Evolutionary conservation across 2,888 invertebrate species (phyloP).

Genomic region (Nomada ferruginata): DNA sequence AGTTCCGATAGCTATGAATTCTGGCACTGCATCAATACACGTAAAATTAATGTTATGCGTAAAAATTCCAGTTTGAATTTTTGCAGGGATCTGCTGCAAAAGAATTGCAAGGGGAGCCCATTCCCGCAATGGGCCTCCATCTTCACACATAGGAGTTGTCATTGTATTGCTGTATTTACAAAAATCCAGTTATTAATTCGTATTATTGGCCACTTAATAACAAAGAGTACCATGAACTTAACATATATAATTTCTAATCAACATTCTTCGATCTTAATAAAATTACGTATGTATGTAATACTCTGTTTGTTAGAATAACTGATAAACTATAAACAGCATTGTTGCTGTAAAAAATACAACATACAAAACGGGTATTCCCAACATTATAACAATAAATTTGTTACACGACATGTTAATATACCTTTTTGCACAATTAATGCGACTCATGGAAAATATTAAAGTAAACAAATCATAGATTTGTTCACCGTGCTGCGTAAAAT

Average conservation of each 20-base stretch:
- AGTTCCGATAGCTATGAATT: slow-evolving; percentile 93
- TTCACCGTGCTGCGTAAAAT: background rate
- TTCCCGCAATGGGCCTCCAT: slow-evolving; percentile 86
- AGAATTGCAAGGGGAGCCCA: slow-evolving; percentile 92
- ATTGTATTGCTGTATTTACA: slow-evolving; percentile 63
- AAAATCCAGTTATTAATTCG: slow-evolving; percentile 11
- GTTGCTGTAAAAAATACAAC: background rate
- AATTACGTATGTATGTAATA: background rate
- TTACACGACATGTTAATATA: slow-evolving; percentile 15
- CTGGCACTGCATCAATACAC: slow-evolving; percentile 92
- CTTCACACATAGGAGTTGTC: slow-evolving; percentile 82
- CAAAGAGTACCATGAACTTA: background rate
- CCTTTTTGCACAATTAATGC: slow-evolving; percentile 31
- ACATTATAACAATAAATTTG: slow-evolving; percentile 5
- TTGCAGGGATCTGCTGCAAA: slow-evolving; percentile 90
- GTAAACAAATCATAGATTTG: slow-evolving; percentile 11
- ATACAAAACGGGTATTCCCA: background rate
- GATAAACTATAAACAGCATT: background rate
- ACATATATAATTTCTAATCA: background rate
- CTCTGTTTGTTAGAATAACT: background rate
- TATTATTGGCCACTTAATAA: background rate
- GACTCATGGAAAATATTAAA: background rate
- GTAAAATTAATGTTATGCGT: slow-evolving; percentile 91
- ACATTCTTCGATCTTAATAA: background rate
- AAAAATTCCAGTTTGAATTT: slow-evolving; percentile 90